These are phyloP conservation scores for Bathynomus jamesi DNA, from an alignment of 1,140 invertebrate genomes.

Conservation along the genomic window DNA sequence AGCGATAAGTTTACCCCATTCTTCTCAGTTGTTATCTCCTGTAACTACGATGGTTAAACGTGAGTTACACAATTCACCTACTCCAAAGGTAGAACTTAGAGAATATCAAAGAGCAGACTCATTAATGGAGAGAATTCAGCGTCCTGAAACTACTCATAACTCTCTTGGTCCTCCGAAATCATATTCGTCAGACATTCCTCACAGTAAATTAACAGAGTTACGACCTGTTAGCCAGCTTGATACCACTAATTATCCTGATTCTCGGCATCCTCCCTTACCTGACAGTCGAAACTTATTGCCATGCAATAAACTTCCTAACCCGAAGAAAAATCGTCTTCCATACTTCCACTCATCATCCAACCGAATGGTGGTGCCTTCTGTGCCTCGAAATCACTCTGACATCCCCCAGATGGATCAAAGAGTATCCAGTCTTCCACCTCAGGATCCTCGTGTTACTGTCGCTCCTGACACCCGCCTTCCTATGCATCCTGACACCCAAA, in stretches of 20 bases:
- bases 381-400: not conserved
- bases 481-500: slow-evolving; percentile 21
- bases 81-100: not conserved
- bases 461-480: slow-evolving; percentile 25
- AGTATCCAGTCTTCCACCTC: slow-evolving; percentile 24
- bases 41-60: not conserved
- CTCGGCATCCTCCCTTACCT: slow-evolving; percentile 8
- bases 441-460: slow-evolving; percentile 33
- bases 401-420: not conserved
- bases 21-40: not conserved
- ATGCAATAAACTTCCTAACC: slow-evolving; percentile 12
- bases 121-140: slow-evolving; percentile 21
- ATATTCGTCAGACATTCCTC: not conserved
- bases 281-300: slow-evolving; percentile 19
- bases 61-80: not conserved
- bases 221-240: not conserved
- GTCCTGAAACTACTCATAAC: slow-evolving; percentile 23
- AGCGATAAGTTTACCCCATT: not conserved
- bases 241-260: slow-evolving; percentile 3
- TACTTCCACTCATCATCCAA: not conserved
- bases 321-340: not conserved
- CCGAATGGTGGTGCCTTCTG: not conserved
- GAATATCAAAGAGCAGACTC: slow-evolving; percentile 14
- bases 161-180: no score
- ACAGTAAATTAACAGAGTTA: not conserved